Percentiles rank a stretch among this genome's conserved stretches.
Conservation (phyloP, 2,888 invertebrate genomes). For the Eupithecia insigniata region DNA sequence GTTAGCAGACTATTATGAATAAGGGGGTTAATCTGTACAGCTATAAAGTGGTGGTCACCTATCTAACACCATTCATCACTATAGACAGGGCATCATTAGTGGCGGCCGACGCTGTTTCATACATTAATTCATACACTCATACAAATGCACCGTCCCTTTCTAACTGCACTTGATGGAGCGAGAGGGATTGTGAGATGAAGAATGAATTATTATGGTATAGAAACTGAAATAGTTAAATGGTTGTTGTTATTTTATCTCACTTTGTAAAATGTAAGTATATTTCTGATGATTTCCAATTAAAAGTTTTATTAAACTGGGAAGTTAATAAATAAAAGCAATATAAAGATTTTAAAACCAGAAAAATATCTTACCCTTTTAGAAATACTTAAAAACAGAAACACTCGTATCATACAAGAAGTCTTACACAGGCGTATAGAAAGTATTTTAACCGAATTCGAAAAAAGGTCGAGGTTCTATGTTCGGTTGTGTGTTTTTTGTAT, state of each 20-base stretch:
- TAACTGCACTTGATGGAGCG: background rate
- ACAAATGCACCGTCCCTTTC: constrained; percentile 23
- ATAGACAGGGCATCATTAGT: constrained; percentile 39
- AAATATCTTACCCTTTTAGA: too few species aligned
- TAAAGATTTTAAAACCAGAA: background rate
- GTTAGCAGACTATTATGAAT: background rate
- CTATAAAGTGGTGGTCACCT: constrained; percentile 24
- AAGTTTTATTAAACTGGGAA: background rate
- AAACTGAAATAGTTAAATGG: background rate
- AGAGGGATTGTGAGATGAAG: constrained; percentile 12
- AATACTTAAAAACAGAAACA: too few species aligned
- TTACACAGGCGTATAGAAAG: too few species aligned
- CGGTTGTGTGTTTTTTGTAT: too few species aligned
- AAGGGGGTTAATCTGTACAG: background rate
- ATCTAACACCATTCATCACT: constrained; percentile 32
- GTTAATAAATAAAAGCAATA: too few species aligned
- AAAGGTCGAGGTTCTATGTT: too few species aligned
- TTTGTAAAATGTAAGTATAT: background rate
- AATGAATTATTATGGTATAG: background rate
- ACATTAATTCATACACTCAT: constrained; percentile 40
- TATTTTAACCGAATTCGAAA: too few species aligned
- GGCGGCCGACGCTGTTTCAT: constrained; percentile 33
- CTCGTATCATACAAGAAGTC: too few species aligned
- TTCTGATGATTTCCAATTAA: background rate
- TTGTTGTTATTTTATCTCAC: background rate